A percentile compares a stretch with the other conserved stretches of the same genome.
Evolutionary conservation across 92 coral and sea anemone species (phyloP).

Genomic region (Porites divaricata): DNA sequence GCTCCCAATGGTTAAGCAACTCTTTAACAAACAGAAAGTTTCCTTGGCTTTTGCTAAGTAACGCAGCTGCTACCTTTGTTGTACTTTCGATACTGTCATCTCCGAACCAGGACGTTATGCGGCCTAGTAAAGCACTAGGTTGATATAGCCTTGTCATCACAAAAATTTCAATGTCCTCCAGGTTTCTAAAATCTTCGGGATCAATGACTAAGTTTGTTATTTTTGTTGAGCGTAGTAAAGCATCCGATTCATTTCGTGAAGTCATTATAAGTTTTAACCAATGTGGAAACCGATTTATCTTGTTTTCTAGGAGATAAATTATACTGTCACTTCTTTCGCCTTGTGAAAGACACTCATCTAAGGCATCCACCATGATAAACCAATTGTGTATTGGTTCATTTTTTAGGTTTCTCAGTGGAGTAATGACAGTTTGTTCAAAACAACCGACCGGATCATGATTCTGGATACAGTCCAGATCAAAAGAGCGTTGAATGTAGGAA

Average conservation of each 20-base stretch:
- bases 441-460: conserved; percentile 74
- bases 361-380: conserved; percentile 75
- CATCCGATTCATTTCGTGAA: conserved; percentile 64
- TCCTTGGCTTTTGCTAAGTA: conserved; percentile 76
- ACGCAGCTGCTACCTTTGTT: conserved; percentile 10
- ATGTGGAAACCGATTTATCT: conserved; percentile 59
- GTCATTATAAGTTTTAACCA: conserved; percentile 87
- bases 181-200: conserved; percentile 62
- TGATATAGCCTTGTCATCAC: conserved; percentile 24
- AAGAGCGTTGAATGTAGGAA: conserved; percentile 50
- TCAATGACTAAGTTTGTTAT: conserved; percentile 44
- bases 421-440: conserved; percentile 75
- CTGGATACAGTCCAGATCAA: conserved; percentile 55
- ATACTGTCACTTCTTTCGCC: conserved; percentile 31
- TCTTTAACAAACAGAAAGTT: conserved; percentile 76
- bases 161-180: conserved; percentile 68
- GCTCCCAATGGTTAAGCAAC: conserved; percentile 49
- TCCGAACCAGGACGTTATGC: conserved; percentile 15
- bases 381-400: conserved; percentile 38
- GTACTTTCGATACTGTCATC: background rate
- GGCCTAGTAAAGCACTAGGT: background rate
- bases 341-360: conserved; percentile 77
- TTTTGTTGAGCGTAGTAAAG: conserved; percentile 28
- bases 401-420: conserved; percentile 65
- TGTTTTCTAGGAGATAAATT: conserved; percentile 60